Conservation (phyloP, 2,888 invertebrate genomes). For the Brenthis hecate region DNA sequence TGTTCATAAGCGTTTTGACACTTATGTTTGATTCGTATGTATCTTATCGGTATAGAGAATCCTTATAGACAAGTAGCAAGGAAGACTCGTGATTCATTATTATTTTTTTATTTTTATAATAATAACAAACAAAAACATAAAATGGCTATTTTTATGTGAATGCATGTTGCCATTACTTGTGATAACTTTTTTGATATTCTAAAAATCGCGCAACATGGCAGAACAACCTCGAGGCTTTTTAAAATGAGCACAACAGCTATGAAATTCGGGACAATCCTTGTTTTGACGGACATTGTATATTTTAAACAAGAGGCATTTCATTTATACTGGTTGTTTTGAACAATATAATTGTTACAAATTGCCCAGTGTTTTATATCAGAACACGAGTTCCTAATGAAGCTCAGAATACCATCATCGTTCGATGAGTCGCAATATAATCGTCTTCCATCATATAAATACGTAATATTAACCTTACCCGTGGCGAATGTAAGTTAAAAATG, state of each 20-base stretch:
- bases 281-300: constrained; percentile 35
- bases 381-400: constrained; percentile 6
- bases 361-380: constrained; percentile 12
- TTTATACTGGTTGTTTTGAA: constrained; percentile 24
- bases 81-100: background rate
- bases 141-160: background rate
- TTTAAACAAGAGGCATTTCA: constrained; percentile 25
- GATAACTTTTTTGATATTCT: constrained; percentile 20
- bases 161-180: constrained; percentile 15
- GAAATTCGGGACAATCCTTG: constrained; percentile 31
- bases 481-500: constrained; percentile 18
- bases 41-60: background rate
- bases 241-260: constrained; percentile 30
- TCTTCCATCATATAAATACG: constrained; percentile 20
- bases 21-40: constrained; percentile 10
- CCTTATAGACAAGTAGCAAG: background rate
- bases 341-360: constrained; percentile 19
- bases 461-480: constrained; percentile 17
- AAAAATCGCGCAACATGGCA: constrained; percentile 26
- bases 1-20: constrained; percentile 31
- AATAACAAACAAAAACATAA: background rate
- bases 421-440: constrained; percentile 7
- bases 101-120: background rate
- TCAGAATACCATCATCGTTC: background rate
- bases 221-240: constrained; percentile 29